Evolutionary conservation across 2,113 vertebrate species (phyloP).

Genomic region (Syngnathus scovelli): DNA sequence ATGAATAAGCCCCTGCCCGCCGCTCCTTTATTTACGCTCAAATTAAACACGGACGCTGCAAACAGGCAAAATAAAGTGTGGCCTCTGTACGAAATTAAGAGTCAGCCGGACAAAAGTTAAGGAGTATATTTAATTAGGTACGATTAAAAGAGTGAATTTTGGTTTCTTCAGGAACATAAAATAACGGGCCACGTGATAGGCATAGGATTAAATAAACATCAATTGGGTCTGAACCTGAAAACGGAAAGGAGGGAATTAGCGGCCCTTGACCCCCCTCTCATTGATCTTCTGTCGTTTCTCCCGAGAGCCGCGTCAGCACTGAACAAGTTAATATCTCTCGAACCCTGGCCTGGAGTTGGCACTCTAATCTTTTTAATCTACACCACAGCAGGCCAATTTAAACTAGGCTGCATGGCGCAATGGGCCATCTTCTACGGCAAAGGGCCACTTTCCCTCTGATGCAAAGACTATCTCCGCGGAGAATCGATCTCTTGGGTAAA

Average conservation of each 20-base stretch:
- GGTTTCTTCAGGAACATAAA: background rate
- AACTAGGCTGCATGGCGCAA: constrained; percentile 7
- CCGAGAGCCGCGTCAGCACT: constrained; percentile 9
- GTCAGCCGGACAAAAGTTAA: background rate
- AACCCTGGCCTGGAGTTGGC: constrained; percentile 20
- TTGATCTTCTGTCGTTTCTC: constrained; percentile 23
- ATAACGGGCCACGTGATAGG: background rate
- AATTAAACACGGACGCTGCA: constrained; percentile 41
- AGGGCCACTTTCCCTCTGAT: constrained; percentile 7
- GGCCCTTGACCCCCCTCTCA: constrained; percentile 32
- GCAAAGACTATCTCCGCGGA: constrained; percentile 1
- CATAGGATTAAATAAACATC: constrained; percentile 5
- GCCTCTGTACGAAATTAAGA: background rate
- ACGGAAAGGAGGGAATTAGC: constrained; percentile 24
- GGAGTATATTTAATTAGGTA: background rate
- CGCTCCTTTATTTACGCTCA: constrained; percentile 44
- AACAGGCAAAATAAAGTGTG: constrained; percentile 14
- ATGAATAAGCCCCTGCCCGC: constrained; percentile 58
- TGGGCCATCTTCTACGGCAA: constrained; percentile 11
- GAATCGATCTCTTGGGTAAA: constrained; percentile 17
- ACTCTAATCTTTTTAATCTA: constrained; percentile 29
- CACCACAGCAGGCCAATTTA: constrained; percentile 33
- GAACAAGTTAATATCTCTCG: constrained; percentile 46
- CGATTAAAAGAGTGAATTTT: background rate
- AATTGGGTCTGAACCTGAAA: constrained; percentile 14